Conservation (phyloP, 1,140 invertebrate species). For the Archegozetes longisetosus region DNA sequence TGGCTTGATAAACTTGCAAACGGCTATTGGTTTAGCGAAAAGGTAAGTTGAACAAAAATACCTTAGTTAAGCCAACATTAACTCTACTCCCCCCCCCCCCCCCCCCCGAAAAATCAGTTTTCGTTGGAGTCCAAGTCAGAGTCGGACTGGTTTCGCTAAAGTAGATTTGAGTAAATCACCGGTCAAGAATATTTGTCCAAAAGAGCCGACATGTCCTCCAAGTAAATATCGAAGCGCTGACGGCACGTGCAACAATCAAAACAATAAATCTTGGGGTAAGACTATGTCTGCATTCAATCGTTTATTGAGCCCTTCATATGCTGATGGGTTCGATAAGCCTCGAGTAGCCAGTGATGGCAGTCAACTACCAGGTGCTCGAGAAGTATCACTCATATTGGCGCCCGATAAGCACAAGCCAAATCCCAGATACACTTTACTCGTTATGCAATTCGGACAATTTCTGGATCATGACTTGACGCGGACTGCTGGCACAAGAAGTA, state of each 20-base stretch:
- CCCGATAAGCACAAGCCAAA: slow-evolving; percentile 18
- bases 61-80: not conserved
- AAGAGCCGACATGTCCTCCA: not conserved
- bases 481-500: slow-evolving; percentile 33
- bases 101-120: no score
- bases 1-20: not conserved
- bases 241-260: slow-evolving; percentile 54
- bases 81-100: no score
- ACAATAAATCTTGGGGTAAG: slow-evolving; percentile 35
- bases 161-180: not conserved
- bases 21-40: not conserved
- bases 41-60: not conserved
- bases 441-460: slow-evolving; percentile 99
- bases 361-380: slow-evolving; percentile 19
- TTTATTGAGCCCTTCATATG: slow-evolving; percentile 44
- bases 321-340: slow-evolving; percentile 33
- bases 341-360: slow-evolving; percentile 10
- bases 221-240: slow-evolving; percentile 42
- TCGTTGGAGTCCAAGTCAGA: not conserved
- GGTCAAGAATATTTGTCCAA: not conserved
- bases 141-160: not conserved
- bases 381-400: slow-evolving; percentile 19
- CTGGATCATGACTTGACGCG: slow-evolving; percentile 92
- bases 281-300: slow-evolving; percentile 33
- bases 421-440: slow-evolving; percentile 48